These are phyloP conservation scores for Scalopus aquaticus DNA, from an alignment of 2,113 vertebrate genomes.

Conservation along the genomic window DNA sequence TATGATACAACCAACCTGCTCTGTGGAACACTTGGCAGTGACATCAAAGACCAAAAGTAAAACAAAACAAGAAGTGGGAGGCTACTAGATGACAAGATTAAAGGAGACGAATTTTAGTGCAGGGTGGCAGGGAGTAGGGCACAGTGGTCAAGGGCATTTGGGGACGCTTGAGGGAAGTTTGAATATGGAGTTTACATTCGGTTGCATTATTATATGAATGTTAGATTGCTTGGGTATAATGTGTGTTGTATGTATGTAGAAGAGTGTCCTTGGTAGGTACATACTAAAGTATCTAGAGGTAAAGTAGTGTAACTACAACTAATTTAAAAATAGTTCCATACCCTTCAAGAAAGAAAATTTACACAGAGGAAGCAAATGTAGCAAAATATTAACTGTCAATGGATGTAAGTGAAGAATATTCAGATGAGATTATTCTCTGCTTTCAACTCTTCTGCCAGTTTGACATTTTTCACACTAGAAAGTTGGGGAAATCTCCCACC, in stretches of 20 bases:
- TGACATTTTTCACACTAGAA: slow-evolving; percentile 20
- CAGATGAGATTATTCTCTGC: background rate
- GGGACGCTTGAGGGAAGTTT: background rate
- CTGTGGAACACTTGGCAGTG: background rate
- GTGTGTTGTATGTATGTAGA: background rate
- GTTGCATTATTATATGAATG: background rate
- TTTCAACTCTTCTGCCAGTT: background rate
- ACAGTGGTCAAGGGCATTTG: background rate
- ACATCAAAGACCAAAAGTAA: background rate
- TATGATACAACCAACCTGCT: background rate
- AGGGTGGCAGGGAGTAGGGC: background rate
- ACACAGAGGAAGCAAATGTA: background rate
- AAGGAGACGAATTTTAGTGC: background rate
- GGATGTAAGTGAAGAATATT: background rate
- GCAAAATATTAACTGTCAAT: background rate
- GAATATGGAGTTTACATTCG: background rate
- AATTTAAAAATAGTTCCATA: background rate
- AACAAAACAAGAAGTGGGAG: background rate
- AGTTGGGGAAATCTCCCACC: background rate
- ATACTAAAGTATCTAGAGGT: background rate
- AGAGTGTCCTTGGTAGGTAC: background rate
- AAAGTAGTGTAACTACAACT: background rate
- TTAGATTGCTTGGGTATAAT: background rate
- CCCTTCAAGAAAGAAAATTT: background rate
- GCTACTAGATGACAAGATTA: background rate